A percentile compares a stretch with the other conserved stretches of the same genome.
Evolutionary conservation across 2,888 invertebrate species (phyloP).

Genomic region (Orchestes rusci): DNA sequence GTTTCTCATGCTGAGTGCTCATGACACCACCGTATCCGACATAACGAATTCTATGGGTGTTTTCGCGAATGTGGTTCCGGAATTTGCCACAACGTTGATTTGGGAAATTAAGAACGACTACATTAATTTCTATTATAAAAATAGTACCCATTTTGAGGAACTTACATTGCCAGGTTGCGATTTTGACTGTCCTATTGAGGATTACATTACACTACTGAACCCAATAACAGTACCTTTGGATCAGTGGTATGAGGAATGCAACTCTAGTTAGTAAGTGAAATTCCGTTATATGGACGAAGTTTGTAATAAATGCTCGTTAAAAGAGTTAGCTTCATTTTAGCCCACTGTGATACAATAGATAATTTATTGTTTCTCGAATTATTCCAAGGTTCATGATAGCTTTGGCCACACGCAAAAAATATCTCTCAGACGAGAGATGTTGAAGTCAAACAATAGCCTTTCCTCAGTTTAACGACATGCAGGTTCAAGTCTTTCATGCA

Average conservation of each 20-base stretch:
- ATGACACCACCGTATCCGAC: slow-evolving; percentile 67
- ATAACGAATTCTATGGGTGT: slow-evolving; percentile 60
- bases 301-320: too few relatives aligned
- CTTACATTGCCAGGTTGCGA: slow-evolving; percentile 14
- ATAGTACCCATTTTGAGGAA: slow-evolving; percentile 16
- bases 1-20: slow-evolving; percentile 49
- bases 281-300: too few relatives aligned
- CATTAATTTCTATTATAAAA: slow-evolving; percentile 20
- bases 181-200: slow-evolving; percentile 13
- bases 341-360: too few relatives aligned
- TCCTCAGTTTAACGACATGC: too few relatives aligned
- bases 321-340: too few relatives aligned
- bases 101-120: slow-evolving; percentile 56
- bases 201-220: slow-evolving; percentile 10
- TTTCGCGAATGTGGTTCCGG: slow-evolving; percentile 57
- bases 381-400: too few relatives aligned
- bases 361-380: too few relatives aligned
- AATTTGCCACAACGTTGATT: slow-evolving; percentile 57
- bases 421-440: too few relatives aligned
- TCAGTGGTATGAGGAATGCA: slow-evolving; percentile 15
- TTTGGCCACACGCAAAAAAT: too few relatives aligned
- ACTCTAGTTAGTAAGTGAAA: too few relatives aligned
- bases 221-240: slow-evolving; percentile 9
- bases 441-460: too few relatives aligned
- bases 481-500: too few relatives aligned